These are phyloP conservation scores for Zaprionus gabonicus DNA, from an alignment of 1,140 invertebrate genomes.

Conservation along the genomic window DNA sequence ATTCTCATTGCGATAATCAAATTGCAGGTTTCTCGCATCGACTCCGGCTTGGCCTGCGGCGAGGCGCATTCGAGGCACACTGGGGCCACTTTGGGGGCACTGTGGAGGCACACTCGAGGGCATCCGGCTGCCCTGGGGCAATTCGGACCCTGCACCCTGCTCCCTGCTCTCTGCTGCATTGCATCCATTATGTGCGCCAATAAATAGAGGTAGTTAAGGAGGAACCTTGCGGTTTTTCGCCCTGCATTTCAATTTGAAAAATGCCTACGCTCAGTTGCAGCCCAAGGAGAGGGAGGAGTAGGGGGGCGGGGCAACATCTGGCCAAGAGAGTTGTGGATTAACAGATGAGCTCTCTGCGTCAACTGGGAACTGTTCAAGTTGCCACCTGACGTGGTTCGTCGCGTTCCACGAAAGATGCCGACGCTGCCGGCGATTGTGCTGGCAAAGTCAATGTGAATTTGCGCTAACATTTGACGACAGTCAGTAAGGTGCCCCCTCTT, in stretches of 20 bases:
- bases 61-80: not conserved
- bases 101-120: not conserved
- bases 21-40: conserved; percentile 73
- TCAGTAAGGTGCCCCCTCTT: too few species aligned
- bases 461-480: conserved; percentile 12
- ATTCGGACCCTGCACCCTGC: conserved; percentile 1
- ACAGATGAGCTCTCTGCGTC: not conserved
- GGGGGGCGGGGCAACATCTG: too few species aligned
- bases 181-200: conserved; percentile 73
- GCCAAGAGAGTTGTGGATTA: too few species aligned
- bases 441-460: conserved; percentile 35
- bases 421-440: not conserved
- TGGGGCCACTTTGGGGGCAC: not conserved
- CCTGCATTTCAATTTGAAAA: conserved; percentile 83
- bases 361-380: not conserved
- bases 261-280: conserved; percentile 40
- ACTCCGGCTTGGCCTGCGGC: conserved; percentile 13
- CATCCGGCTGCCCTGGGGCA: conserved; percentile 9
- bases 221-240: conserved; percentile 71
- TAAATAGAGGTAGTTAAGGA: conserved; percentile 82
- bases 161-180: conserved; percentile 1
- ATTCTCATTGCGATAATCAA: conserved; percentile 83
- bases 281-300: not conserved
- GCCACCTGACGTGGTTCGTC: not conserved
- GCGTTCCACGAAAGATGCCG: not conserved